Evolutionary conservation across 2,888 invertebrate genomes (phyloP).

Genomic region (Horisme vitalbata): DNA sequence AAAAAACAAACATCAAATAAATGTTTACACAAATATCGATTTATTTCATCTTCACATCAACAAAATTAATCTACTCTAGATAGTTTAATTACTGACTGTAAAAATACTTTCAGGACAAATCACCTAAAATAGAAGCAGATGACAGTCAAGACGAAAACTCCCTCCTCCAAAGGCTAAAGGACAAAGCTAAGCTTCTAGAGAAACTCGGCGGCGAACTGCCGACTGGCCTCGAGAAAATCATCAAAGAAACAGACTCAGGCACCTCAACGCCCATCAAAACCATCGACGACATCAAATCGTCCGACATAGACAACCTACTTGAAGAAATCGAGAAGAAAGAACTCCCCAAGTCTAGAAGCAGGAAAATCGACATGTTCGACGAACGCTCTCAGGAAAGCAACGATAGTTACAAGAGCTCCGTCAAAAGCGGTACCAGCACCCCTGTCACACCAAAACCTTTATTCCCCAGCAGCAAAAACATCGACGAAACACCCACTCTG

Average conservation of each 20-base stretch:
- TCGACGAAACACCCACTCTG: constrained; percentile 43
- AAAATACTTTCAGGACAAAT: constrained; percentile 36
- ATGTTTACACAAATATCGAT: too few species aligned
- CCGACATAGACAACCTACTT: constrained; percentile 63
- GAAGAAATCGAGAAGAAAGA: constrained; percentile 73
- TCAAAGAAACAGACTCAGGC: constrained; percentile 55
- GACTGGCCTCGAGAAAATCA: constrained; percentile 71
- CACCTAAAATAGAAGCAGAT: constrained; percentile 48
- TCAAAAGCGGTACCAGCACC: constrained; percentile 45
- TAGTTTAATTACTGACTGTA: too few species aligned
- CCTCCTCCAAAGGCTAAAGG: constrained; percentile 67
- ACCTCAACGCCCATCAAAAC: constrained; percentile 47
- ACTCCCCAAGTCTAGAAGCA: constrained; percentile 56
- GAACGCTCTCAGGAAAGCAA: constrained; percentile 40
- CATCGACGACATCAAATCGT: constrained; percentile 40
- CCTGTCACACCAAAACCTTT: constrained; percentile 45
- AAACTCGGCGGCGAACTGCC: constrained; percentile 81
- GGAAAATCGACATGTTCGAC: constrained; percentile 49
- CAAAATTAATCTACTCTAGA: too few species aligned
- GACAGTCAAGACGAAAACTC: constrained; percentile 65
- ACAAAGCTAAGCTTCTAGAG: constrained; percentile 77
- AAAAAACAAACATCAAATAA: too few species aligned
- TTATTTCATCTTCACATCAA: too few species aligned
- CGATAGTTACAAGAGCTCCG: constrained; percentile 48
- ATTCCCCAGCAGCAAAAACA: constrained; percentile 53